These are phyloP conservation scores for Nanorana parkeri DNA, from an alignment of 2,113 vertebrate species.

Conservation along the genomic window DNA sequence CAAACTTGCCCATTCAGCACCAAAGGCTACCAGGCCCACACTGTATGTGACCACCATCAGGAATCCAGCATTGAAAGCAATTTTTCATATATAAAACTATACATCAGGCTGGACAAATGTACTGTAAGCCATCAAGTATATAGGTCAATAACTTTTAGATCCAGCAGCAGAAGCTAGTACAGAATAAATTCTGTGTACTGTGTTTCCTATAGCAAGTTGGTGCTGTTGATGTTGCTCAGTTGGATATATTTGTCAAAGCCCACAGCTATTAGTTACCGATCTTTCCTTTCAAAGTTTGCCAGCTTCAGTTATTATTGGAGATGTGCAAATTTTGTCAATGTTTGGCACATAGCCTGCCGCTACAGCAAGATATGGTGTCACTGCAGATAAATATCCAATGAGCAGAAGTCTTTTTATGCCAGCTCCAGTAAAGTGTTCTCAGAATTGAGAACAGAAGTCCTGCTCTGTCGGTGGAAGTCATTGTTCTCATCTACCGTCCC, in stretches of 20 bases:
- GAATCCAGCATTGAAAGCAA: too few relatives aligned
- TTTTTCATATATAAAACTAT: too few relatives aligned
- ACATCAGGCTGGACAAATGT: too few relatives aligned
- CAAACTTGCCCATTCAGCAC: too few relatives aligned
- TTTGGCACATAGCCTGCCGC: background rate
- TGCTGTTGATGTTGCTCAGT: background rate
- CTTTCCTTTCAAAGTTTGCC: background rate
- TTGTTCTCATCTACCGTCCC: background rate
- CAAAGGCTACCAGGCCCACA: too few relatives aligned
- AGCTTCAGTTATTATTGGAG: slow-evolving; percentile 10
- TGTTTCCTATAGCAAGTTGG: background rate
- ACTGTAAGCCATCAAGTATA: too few relatives aligned
- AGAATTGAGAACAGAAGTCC: background rate
- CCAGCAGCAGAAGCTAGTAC: too few relatives aligned
- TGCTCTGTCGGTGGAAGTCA: background rate
- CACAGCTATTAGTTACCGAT: background rate
- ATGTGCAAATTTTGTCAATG: slow-evolving; percentile 1
- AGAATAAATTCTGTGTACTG: background rate
- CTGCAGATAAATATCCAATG: slow-evolving; percentile 36
- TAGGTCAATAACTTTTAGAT: too few relatives aligned
- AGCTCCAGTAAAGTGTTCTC: slow-evolving; percentile 5
- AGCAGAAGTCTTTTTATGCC: background rate
- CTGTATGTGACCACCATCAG: too few relatives aligned
- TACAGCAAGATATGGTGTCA: slow-evolving; percentile 20
- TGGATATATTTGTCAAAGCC: slow-evolving; percentile 16